Percentiles rank a stretch among this genome's conserved stretches.
phyloP scores from a whole-genome alignment of 2,797 vertebrate species.

The Sarcoramphus papa region DNA sequence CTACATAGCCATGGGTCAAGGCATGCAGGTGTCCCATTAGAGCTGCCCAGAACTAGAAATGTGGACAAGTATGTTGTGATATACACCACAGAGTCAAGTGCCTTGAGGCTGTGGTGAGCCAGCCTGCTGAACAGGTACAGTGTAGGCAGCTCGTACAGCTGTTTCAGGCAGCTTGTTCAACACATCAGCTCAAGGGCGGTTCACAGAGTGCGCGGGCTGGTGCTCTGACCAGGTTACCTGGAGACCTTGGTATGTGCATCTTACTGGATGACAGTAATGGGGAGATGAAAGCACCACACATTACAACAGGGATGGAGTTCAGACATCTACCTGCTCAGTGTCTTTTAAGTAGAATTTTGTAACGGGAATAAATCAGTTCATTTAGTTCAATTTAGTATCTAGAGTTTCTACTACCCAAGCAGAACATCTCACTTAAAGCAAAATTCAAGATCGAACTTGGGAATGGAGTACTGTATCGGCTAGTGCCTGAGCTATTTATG shows the following conservation, averaged over 20 bases:
- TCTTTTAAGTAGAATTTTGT: background rate
- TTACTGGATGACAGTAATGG: background rate
- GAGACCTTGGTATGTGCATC: background rate
- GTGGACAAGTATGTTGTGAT: background rate
- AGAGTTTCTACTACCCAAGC: background rate
- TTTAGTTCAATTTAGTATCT: background rate
- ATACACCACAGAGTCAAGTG: background rate
- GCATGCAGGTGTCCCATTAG: background rate
- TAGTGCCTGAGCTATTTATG: background rate
- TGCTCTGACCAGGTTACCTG: background rate
- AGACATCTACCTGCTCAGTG: background rate
- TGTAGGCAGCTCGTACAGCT: fast-evolving
- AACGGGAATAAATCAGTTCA: background rate
- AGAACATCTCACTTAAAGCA: background rate
- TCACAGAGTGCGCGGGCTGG: background rate
- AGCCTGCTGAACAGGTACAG: background rate
- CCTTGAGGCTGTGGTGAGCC: background rate
- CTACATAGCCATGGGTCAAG: fast-evolving
- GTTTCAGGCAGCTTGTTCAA: background rate
- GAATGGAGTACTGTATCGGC: background rate
- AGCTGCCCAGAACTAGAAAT: background rate
- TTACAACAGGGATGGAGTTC: background rate
- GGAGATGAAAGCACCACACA: background rate
- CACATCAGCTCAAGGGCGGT: background rate
- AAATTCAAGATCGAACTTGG: background rate